phyloP scores from a whole-genome alignment of 2,888 invertebrate species.

The Unio pictorum region DNA sequence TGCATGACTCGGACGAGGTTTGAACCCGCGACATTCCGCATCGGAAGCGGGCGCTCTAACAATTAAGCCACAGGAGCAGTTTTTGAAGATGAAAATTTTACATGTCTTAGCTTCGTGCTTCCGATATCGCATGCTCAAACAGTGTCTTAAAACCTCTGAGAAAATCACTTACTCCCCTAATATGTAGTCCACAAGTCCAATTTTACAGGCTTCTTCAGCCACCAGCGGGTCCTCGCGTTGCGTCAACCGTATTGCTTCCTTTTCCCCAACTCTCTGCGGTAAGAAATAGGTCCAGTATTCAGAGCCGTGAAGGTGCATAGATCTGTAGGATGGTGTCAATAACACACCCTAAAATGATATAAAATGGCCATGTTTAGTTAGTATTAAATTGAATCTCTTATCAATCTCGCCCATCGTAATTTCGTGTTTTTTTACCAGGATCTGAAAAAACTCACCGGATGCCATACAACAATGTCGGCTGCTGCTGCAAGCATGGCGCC shows the following conservation, averaged over 20 bases:
- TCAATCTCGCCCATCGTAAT: no score
- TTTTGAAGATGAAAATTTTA: no score
- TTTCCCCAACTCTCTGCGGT: constrained; percentile 16
- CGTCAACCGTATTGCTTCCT: constrained; percentile 5
- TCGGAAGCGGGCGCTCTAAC: no score
- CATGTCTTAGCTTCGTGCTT: no score
- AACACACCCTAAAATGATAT: constrained; percentile 15
- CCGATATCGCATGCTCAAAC: no score
- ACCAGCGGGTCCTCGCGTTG: constrained; percentile 1
- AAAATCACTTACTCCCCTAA: constrained; percentile 3
- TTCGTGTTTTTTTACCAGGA: no score
- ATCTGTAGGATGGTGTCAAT: constrained; percentile 21
- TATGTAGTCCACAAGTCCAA: constrained; percentile 5
- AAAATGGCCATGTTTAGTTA: not conserved
- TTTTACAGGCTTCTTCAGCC: constrained; percentile 4
- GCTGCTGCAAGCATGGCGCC: constrained; percentile 27
- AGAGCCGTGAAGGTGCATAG: constrained; percentile 24
- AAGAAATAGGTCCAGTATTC: constrained; percentile 25
- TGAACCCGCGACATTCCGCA: no score
- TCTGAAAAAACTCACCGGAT: constrained; percentile 9
- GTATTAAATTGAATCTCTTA: no score
- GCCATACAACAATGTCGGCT: constrained; percentile 9
- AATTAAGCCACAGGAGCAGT: no score
- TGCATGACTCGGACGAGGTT: no score
- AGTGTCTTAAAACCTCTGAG: no score